Conservation (phyloP, 2,888 invertebrate genomes). For the Cataglyphis albicans region DNA sequence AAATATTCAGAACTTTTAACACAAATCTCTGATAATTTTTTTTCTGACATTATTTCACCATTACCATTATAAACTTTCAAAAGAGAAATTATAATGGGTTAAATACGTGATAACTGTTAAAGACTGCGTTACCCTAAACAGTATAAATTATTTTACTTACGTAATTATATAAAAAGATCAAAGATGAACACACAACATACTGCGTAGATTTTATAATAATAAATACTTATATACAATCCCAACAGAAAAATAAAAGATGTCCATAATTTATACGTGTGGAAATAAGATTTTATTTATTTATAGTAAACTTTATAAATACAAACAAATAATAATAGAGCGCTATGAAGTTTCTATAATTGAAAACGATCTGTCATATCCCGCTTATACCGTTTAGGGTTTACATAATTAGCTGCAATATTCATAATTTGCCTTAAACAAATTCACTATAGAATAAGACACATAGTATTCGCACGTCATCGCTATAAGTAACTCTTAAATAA, state of each 20-base stretch:
- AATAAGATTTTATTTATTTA: conserved; percentile 55
- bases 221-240: not conserved
- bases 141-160: conserved; percentile 49
- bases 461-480: conserved; percentile 52
- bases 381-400: conserved; percentile 55
- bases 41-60: not conserved
- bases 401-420: conserved; percentile 54
- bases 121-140: conserved; percentile 39
- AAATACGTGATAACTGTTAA: conserved; percentile 25
- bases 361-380: conserved; percentile 54
- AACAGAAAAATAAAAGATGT: conserved; percentile 31
- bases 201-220: conserved; percentile 19
- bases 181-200: not conserved
- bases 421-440: conserved; percentile 41
- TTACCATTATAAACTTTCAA: not conserved
- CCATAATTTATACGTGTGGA: conserved; percentile 28
- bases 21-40: not conserved
- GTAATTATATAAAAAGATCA: conserved; percentile 32
- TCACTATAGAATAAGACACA: conserved; percentile 39
- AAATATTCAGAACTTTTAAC: not conserved
- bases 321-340: conserved; percentile 53
- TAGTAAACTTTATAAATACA: conserved; percentile 57
- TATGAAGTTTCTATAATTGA: conserved; percentile 45
- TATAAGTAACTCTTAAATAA: conserved; percentile 37
- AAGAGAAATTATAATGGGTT: conserved; percentile 19